Evolutionary conservation across 1,140 invertebrate species (phyloP).

Genomic region (Pogonognathellus flavescens): DNA sequence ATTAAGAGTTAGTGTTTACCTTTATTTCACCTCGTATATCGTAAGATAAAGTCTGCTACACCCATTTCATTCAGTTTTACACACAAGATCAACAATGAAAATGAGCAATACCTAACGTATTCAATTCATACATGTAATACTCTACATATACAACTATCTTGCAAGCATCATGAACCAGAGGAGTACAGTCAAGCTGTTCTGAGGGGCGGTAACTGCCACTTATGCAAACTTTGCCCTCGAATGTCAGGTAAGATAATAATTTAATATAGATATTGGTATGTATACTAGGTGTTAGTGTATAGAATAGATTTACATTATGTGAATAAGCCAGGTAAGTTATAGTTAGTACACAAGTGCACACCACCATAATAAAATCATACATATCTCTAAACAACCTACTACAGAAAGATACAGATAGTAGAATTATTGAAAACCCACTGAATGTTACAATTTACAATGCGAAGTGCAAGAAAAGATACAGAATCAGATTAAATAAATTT

Average conservation of each 20-base stretch:
- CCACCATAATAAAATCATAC: neutral
- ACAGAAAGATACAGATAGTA: neutral
- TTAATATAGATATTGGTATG: constrained; percentile 25
- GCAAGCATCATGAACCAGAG: neutral
- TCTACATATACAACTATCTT: too few relatives aligned
- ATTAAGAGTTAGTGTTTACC: constrained; percentile 40
- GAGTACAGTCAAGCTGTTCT: constrained; percentile 25
- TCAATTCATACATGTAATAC: neutral
- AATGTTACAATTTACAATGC: neutral
- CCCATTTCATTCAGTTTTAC: constrained; percentile 12
- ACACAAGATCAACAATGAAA: constrained; percentile 24
- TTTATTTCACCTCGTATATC: constrained; percentile 2
- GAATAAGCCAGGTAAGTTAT: constrained; percentile 15
- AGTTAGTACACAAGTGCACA: neutral
- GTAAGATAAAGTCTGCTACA: constrained; percentile 15
- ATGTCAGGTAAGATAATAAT: constrained; percentile 54
- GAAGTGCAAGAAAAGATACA: too few relatives aligned
- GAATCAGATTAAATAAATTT: too few relatives aligned
- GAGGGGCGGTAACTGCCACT: constrained; percentile 48
- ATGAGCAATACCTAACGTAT: neutral
- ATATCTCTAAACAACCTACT: too few relatives aligned
- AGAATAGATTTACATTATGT: neutral
- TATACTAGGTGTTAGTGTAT: too few relatives aligned
- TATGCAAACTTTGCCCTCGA: constrained; percentile 61
- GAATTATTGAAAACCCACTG: constrained; percentile 21